Base-by-base conservation (phyloP, 2,797 vertebrate species). In the Lycodopsis pacificus region DNA sequence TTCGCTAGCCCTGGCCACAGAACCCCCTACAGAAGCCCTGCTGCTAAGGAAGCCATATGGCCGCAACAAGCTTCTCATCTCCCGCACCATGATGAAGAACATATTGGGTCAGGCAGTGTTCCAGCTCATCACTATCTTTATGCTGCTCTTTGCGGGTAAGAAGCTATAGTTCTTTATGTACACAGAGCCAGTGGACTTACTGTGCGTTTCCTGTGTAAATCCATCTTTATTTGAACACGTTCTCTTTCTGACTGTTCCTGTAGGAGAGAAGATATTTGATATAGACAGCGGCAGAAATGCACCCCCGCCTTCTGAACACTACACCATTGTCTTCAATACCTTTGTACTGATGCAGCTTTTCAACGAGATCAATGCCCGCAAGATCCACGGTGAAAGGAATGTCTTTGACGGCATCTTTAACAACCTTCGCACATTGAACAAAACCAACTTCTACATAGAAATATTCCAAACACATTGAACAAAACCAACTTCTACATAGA, bases 1-100 rank as follows among this genome's bases (percentile, higher is more conserved):
- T 68, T 99, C 98, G 11, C 96, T 99, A 83, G 98, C 98, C 75
- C 93, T 99, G 95, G 98, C 98, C 88, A 99, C 98, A 2, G 98
- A 99, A 91, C 98, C 98, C 54, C 98, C 98, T 63, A 99, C 98
- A 4, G 98, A 99, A 90, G 95, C 98, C 42, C 96, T 99, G 82
- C 95, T 99, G 89, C 95, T 99, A 68, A 93, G 98, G 89, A 98
- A 96, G 92, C 98, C 98, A 56, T 99, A 99, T 25, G 98, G 98
- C 80, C 97, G 98, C 92, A 99, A 99, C 93, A 99, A 99, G 93
- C 98, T 98, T 77, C 95, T 99, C 85, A 99, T 99, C 90, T 99
- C 98, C 56, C 97, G 97, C 87, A 99, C 98, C 5, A 99, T 99
- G 98, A 99, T 99, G 98, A 99, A 99, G 94, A 99, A 99, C 90